Evolutionary conservation across 1,140 invertebrate genomes (phyloP), one percentile per base, ranked within the genome.

Genomic region (Pseudobourletiella spinata): DNA sequence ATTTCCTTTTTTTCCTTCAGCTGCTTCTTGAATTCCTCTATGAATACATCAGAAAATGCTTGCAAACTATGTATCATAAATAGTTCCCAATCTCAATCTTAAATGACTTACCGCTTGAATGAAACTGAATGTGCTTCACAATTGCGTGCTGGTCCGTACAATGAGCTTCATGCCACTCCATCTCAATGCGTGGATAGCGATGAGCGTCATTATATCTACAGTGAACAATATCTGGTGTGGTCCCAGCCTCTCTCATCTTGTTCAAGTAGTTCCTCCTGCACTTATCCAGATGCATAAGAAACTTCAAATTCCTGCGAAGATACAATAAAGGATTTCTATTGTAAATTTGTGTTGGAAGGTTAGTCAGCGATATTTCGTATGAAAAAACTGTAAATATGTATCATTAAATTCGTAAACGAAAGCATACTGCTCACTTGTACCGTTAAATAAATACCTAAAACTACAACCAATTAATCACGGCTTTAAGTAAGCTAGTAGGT

Each of bases 211-310:
- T 57, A 20, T 18, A 63, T 20, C 30, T 2, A 22, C 61, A 63
- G 0, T 24, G 18, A 1, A 42, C 43, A 15, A 50, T 50, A 1
- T 57, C 43, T 15, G 11, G 2, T 22, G 15, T 6, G 16, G 16
- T 52, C 11, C 43, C 61, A 57, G 16, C 15, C 0, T 2, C 11
- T 4, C 6, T 18, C 24, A 20, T 63, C 29, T 35, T 28, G 16
- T 51, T 57, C 18, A 39, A 16, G 43, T 63, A 63, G 42, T 35
- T 26, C 3, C 24, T 11, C 1, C 54, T 26, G 29, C 61, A 63
- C 30, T 57, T 63, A 15, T 50, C 29, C 28, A 63, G 29, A 42
- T 63, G 61, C 22, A n/a, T 18, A 28, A 63, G 24, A 0, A 57
- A 30, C 4, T 30, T 20, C 8, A 30, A 20, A 39, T 63, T 63